A percentile compares a stretch with the other conserved stretches of the same genome.
These are phyloP conservation scores for Gonioctena quinquepunctata DNA, from an alignment of 1,140 invertebrate species.

Conservation along the genomic window DNA sequence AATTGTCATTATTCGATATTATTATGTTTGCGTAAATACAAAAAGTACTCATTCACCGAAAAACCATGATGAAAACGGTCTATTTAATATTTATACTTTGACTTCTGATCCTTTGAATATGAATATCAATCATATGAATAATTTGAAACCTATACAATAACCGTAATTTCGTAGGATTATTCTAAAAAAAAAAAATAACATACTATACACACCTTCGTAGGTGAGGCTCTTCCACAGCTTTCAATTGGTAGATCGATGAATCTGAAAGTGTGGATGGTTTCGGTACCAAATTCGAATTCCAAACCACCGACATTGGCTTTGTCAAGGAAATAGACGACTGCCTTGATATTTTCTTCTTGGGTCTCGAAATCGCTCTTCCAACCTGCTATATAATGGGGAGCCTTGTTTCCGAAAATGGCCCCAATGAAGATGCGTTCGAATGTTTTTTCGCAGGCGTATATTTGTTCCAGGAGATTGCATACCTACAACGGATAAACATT, in stretches of 20 bases:
- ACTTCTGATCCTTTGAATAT: no score
- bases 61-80: no score
- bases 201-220: slow-evolving; percentile 61
- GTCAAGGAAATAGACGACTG: slow-evolving; percentile 75
- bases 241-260: slow-evolving; percentile 81
- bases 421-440: slow-evolving; percentile 79
- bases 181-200: no score
- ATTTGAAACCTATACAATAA: no score
- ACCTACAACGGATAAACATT: slow-evolving; percentile 29
- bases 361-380: slow-evolving; percentile 83
- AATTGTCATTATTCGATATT: no score
- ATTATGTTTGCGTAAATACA: no score
- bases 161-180: no score
- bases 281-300: slow-evolving; percentile 38
- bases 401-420: slow-evolving; percentile 76
- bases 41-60: no score
- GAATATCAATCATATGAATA: no score
- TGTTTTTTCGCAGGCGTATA: slow-evolving; percentile 77
- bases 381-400: slow-evolving; percentile 74
- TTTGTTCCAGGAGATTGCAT: slow-evolving; percentile 61
- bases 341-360: slow-evolving; percentile 73
- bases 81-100: no score
- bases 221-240: slow-evolving; percentile 70
- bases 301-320: slow-evolving; percentile 67
- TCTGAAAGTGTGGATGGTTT: slow-evolving; percentile 45